phyloP scores from a whole-genome alignment of 2,113 vertebrate genomes.

The Corythoichthys haematopterus region DNA sequence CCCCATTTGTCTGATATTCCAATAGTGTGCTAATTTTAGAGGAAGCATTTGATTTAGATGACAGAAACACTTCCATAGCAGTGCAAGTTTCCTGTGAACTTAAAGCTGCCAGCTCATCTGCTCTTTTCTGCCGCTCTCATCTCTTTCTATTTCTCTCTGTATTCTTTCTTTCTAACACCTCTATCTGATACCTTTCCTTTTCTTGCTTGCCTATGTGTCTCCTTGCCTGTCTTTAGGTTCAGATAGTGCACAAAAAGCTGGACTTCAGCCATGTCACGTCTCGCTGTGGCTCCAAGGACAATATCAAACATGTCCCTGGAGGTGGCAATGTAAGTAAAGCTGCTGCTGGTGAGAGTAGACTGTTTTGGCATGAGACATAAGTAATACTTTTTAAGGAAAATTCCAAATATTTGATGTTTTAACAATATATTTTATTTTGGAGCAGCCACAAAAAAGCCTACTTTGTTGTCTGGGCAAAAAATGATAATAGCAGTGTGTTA shows the following conservation, averaged over 20 bases:
- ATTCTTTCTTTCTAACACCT: conserved; percentile 16
- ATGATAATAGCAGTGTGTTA: neutral
- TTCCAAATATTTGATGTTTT: conserved; percentile 5
- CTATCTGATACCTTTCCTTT: conserved; percentile 11
- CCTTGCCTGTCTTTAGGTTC: conserved; percentile 88
- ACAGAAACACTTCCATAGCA: conserved; percentile 56
- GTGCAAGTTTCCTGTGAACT: conserved; percentile 43
- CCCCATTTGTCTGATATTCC: neutral
- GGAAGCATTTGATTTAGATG: conserved; percentile 32
- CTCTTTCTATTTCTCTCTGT: conserved; percentile 13
- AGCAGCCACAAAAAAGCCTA: neutral
- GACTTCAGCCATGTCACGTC: conserved; percentile 99
- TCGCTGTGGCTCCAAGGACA: conserved; percentile 99
- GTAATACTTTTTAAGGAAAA: conserved; percentile 14
- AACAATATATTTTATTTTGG: neutral
- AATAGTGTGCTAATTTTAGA: neutral
- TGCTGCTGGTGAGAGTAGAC: conserved; percentile 42
- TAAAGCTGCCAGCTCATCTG: conserved; percentile 53
- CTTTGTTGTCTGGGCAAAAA: neutral
- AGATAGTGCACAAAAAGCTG: conserved; percentile 98
- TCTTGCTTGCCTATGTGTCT: conserved; percentile 52
- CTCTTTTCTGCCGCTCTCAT: conserved; percentile 50
- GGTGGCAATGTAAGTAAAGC: conserved; percentile 96
- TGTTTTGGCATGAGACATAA: conserved; percentile 16
- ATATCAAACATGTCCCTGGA: conserved; percentile 99